Evolutionary conservation across 2,113 vertebrate genomes (phyloP), one percentile per base, ranked within the genome.

Genomic region (Symphodus melops): DNA sequence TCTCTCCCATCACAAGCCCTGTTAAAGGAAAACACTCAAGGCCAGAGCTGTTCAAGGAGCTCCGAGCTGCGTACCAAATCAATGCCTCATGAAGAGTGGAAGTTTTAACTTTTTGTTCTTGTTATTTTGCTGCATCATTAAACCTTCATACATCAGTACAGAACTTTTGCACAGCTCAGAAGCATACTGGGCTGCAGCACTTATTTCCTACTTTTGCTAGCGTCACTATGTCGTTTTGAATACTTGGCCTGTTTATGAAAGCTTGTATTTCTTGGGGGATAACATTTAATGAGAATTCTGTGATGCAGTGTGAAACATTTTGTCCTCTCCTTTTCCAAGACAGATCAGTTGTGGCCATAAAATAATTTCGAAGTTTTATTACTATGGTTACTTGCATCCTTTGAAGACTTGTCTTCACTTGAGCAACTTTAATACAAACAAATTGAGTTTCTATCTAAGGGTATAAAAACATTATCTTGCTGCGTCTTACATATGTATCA

Each of bases 1-100:
- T 21, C 20, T 12, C 42, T 55, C 21, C 49, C 56, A 75, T 78
- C 39, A 72, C 46, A 55, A 60, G 48, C 6, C 9, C 21, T 17
- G 36, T 52, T 23, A 17, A 51, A 41, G 41, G 25, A 68, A 46
- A 25, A 74, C 46, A 49, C 46, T 28, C 17, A 28, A 52, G 48
- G 56, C 8, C 5, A 25, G 11, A 51, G n/a, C 39, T 23, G 44
- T 63, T 62, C 49, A 13, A 57, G 51, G 56, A 36, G 16, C 41
- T 60, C 46, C 21, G 58, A 25, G 33, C 21, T 48, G 53, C 21
- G 36, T 36, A 25, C 56, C 10, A 21, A 21, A 63, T 68, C 64
- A 72, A 64, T 57, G 20, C 21, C 14, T 62, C 42, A 6, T 67
- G 17, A 9, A 59, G 10, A 37, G 54, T 20, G n/a, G 5, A 17